A percentile compares a stretch with the other conserved stretches of the same genome.
phyloP scores from a whole-genome alignment of 2,797 vertebrate species.

The Delichon dasypus region DNA sequence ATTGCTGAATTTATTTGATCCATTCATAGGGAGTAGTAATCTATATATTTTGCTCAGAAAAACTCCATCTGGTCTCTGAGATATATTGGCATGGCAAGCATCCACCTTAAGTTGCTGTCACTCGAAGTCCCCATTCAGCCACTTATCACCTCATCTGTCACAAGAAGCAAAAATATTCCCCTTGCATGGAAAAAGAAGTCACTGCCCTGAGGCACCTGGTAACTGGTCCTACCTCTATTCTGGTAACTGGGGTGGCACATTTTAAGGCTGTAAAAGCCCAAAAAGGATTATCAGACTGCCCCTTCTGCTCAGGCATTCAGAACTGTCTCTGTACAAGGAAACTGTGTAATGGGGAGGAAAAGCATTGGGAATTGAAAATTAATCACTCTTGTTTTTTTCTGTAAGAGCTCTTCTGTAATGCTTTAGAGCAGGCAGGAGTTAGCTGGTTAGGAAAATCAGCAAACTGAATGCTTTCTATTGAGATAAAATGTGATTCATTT shows the following conservation, averaged over 20 bases:
- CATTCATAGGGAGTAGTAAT: conserved; percentile 29
- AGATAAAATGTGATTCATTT: background rate
- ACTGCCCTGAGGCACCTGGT: background rate
- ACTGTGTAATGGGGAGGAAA: background rate
- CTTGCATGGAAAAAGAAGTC: background rate
- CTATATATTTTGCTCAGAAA: background rate
- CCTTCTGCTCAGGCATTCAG: conserved; percentile 1
- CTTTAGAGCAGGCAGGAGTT: background rate
- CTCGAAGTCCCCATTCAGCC: background rate
- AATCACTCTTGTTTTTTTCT: background rate
- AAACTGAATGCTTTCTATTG: background rate
- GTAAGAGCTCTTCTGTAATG: background rate
- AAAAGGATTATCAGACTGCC: background rate
- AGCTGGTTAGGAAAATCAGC: background rate
- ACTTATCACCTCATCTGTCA: conserved; percentile 38
- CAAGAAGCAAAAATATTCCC: conserved; percentile 11
- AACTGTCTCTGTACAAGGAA: background rate
- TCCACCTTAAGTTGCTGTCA: background rate
- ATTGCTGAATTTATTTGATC: background rate
- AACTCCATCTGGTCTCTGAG: conserved; percentile 14
- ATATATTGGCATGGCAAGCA: background rate
- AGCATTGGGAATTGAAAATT: background rate
- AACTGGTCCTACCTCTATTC: background rate
- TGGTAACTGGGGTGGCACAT: background rate
- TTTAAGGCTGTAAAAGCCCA: background rate